A percentile compares a stretch with the other conserved stretches of the same genome.
These are phyloP conservation scores for Cephalopachus bancanus DNA, from an alignment of 2,797 vertebrate genomes.

Conservation along the genomic window DNA sequence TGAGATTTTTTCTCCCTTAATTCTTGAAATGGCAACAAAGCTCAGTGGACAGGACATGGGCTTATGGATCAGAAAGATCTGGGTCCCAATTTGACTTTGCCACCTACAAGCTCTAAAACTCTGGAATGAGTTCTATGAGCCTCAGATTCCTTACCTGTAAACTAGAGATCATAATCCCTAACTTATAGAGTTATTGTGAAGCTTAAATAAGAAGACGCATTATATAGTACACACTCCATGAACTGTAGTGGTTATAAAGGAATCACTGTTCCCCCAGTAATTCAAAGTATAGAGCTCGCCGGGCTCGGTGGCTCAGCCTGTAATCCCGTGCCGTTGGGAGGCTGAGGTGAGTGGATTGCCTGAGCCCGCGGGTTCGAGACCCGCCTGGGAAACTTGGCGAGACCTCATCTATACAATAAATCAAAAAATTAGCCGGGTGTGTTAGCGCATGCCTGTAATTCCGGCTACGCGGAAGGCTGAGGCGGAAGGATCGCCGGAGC, in stretches of 20 bases:
- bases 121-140: not conserved
- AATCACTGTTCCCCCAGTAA: not conserved
- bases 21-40: slow-evolving; percentile 23
- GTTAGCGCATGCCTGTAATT: no score
- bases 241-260: not conserved
- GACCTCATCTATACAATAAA: no score
- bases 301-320: no score
- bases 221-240: not conserved
- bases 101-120: not conserved
- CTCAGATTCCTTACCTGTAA: not conserved
- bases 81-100: not conserved
- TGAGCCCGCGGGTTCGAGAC: no score
- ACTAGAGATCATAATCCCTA: not conserved
- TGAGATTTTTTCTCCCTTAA: not conserved
- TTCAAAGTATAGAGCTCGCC: not conserved
- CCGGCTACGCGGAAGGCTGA: no score
- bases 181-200: not conserved
- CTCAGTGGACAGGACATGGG: not conserved
- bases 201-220: not conserved
- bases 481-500: no score
- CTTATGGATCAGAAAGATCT: not conserved
- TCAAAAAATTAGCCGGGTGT: no score
- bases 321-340: no score
- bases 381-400: no score
- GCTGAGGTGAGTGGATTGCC: no score